phyloP scores from a whole-genome alignment of 64 coral and sea anemone genomes.

The Stylophora pistillata region DNA sequence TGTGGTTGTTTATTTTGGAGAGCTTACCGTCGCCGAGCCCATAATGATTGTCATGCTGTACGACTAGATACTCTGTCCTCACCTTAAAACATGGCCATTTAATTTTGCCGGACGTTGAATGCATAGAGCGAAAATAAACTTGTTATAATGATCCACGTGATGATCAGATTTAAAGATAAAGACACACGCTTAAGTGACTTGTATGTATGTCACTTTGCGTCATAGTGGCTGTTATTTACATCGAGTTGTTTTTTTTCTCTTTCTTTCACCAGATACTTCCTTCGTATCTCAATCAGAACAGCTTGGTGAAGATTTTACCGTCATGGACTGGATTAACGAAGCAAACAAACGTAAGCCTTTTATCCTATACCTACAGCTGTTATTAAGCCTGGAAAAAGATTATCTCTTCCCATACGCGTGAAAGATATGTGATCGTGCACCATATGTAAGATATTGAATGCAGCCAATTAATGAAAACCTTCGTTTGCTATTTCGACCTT shows the following conservation, averaged over 20 bases:
- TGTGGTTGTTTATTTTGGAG: background rate
- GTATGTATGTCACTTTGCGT: no score
- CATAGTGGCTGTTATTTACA: background rate
- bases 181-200: no score
- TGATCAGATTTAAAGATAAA: background rate
- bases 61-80: background rate
- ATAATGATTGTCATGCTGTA: background rate
- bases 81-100: background rate
- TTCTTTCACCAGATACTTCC: background rate
- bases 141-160: background rate
- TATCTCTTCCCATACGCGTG: background rate
- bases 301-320: slow-evolving; percentile 5
- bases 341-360: slow-evolving; percentile 34
- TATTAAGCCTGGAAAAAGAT: background rate
- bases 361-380: background rate
- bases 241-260: background rate
- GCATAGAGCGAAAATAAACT: background rate
- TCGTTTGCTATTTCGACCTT: no score
- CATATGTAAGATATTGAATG: no score
- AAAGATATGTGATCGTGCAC: no score
- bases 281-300: background rate
- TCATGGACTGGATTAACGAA: slow-evolving; percentile 33
- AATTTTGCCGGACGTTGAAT: no score
- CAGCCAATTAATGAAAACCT: no score
- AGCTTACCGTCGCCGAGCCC: background rate